Percentiles rank a stretch among this genome's conserved stretches.
Evolutionary conservation across 2,888 invertebrate species (phyloP).

Genomic region (Melieria picta): DNA sequence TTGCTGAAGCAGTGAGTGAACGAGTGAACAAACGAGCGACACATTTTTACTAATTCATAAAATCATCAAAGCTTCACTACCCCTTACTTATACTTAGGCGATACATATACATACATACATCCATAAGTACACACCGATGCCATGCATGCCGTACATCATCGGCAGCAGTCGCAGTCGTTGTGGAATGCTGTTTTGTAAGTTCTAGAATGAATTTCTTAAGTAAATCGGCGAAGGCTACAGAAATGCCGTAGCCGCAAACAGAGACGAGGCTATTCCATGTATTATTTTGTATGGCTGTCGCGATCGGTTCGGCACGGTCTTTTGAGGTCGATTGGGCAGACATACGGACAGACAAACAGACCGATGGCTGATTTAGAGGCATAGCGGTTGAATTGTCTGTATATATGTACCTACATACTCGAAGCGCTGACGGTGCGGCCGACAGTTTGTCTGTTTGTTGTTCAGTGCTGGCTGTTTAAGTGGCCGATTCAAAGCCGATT

Average conservation of each 20-base stretch:
- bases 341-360: constrained; percentile 2
- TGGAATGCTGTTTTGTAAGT: constrained; percentile 63
- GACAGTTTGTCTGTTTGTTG: too few relatives aligned
- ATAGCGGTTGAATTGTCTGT: too few relatives aligned
- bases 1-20: too few relatives aligned
- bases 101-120: constrained; percentile 7
- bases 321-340: not conserved
- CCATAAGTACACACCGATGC: constrained; percentile 4
- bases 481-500: too few relatives aligned
- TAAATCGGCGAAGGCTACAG: constrained; percentile 48
- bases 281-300: too few relatives aligned
- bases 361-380: not conserved
- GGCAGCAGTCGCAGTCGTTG: constrained; percentile 24
- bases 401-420: too few relatives aligned
- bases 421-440: too few relatives aligned
- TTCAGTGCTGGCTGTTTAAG: too few relatives aligned
- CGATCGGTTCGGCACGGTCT: constrained; percentile 4
- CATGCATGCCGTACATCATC: not conserved
- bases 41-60: not conserved
- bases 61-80: not conserved
- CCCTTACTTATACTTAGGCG: not conserved
- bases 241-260: not conserved
- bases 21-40: too few relatives aligned
- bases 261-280: too few relatives aligned
- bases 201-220: constrained; percentile 51